These are phyloP conservation scores for Drosophila fuyamai DNA, from an alignment of 1,140 invertebrate species.

Conservation along the genomic window DNA sequence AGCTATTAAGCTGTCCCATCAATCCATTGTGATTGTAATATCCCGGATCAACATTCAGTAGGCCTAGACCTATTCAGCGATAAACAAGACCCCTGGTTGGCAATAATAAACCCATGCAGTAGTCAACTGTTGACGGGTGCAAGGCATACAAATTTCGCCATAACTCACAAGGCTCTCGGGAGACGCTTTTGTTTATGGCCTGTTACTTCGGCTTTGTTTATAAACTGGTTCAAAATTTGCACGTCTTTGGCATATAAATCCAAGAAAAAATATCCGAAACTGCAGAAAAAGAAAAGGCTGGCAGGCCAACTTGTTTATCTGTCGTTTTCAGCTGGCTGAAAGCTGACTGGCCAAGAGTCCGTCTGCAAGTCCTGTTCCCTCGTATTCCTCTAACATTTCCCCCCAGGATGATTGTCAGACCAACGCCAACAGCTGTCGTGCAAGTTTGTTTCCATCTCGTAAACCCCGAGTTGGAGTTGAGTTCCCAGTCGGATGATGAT, in stretches of 20 bases:
- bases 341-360: conserved; percentile 39
- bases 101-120: conserved; percentile 41
- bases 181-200: conserved; percentile 52
- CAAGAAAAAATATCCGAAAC: conserved; percentile 40
- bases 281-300: conserved; percentile 21
- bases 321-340: conserved; percentile 71
- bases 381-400: conserved; percentile 34
- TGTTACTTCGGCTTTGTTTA: conserved; percentile 69
- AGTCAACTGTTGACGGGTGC: conserved; percentile 52
- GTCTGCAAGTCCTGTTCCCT: conserved; percentile 38
- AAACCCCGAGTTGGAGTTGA: conserved; percentile 9
- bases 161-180: conserved; percentile 43
- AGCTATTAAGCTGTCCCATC: conserved; percentile 1
- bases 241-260: conserved; percentile 75
- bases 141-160: conserved; percentile 77
- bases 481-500: conserved; percentile 50
- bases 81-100: conserved; percentile 24
- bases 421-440: conserved; percentile 75
- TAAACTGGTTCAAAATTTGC: conserved; percentile 80
- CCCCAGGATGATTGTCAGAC: conserved; percentile 55
- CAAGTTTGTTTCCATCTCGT: conserved; percentile 61
- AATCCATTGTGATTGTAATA: background rate
- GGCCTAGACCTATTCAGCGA: conserved; percentile 20
- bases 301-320: conserved; percentile 70
- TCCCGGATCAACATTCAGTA: conserved; percentile 30